Evolutionary conservation across 2,797 vertebrate species (phyloP).

Genomic region (Todus mexicanus): DNA sequence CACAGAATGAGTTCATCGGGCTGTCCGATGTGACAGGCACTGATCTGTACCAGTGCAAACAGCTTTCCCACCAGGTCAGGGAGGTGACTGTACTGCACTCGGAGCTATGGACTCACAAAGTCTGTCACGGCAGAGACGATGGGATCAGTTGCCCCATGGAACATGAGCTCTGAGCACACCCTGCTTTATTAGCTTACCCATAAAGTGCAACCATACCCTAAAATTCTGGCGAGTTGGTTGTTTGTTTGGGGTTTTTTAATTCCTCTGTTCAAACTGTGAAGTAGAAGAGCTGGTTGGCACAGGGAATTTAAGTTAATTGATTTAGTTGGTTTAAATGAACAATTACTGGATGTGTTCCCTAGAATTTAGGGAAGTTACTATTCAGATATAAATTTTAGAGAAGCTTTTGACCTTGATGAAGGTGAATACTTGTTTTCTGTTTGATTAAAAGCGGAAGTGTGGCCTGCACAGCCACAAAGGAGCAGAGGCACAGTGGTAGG

Average conservation of each 20-base stretch:
- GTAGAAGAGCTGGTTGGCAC: not conserved
- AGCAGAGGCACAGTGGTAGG: not conserved
- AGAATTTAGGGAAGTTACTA: not conserved
- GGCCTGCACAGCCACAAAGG: too few relatives aligned
- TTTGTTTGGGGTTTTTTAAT: not conserved
- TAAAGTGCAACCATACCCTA: not conserved
- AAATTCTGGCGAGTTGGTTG: not conserved
- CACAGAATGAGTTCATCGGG: not conserved
- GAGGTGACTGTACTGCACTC: not conserved
- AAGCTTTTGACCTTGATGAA: not conserved
- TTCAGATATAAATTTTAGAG: not conserved
- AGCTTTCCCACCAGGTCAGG: not conserved
- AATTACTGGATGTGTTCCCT: not conserved
- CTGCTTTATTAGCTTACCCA: accelerated
- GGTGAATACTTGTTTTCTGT: not conserved
- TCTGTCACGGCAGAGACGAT: not conserved
- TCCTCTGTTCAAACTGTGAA: not conserved
- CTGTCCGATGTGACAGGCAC: not conserved
- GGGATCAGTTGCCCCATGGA: not conserved
- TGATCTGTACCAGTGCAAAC: not conserved
- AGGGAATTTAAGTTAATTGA: not conserved
- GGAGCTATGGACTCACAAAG: not conserved
- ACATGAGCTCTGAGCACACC: not conserved
- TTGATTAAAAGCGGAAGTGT: not conserved
- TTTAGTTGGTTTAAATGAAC: not conserved